Evolutionary conservation across 2,113 vertebrate genomes (phyloP).

Genomic region (Corythornis madagascariensis): DNA sequence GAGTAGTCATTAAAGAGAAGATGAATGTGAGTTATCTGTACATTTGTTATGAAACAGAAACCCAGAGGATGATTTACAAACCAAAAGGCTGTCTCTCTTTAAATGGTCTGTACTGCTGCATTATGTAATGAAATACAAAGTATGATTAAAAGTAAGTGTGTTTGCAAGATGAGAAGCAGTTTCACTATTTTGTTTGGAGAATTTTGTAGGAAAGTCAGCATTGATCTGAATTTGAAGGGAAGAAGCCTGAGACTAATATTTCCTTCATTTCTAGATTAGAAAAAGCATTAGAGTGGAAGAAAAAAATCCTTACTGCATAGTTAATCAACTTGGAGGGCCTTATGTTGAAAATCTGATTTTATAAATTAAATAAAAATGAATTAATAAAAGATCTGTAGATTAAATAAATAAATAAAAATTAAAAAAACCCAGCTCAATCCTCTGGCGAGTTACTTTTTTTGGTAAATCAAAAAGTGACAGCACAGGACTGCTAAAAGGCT

Average conservation of each 20-base stretch:
- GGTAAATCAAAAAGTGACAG: not conserved
- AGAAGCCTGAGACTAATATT: not conserved
- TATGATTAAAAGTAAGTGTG: not conserved
- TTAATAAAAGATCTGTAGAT: not conserved
- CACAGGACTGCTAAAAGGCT: not conserved
- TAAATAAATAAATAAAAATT: not conserved
- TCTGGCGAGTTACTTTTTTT: not conserved
- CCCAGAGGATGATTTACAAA: conserved; percentile 24
- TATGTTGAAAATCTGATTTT: not conserved
- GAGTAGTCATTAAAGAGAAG: conserved; percentile 48
- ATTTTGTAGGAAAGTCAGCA: not conserved
- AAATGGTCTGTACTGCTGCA: not conserved
- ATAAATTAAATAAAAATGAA: not conserved
- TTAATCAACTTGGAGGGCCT: not conserved
- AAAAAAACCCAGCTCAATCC: not conserved
- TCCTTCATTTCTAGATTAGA: not conserved
- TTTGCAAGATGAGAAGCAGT: not conserved
- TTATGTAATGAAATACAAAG: not conserved
- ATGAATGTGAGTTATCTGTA: conserved; percentile 33
- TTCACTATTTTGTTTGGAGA: not conserved
- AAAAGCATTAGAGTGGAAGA: not conserved
- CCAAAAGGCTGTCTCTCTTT: conserved; percentile 1
- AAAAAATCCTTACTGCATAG: not conserved
- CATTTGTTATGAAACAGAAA: conserved; percentile 10
- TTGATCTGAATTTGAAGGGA: not conserved